A percentile compares a stretch with the other conserved stretches of the same genome.
These are phyloP conservation scores for Microtus ochrogaster DNA, from an alignment of 2,113 vertebrate species.

Conservation along the genomic window DNA sequence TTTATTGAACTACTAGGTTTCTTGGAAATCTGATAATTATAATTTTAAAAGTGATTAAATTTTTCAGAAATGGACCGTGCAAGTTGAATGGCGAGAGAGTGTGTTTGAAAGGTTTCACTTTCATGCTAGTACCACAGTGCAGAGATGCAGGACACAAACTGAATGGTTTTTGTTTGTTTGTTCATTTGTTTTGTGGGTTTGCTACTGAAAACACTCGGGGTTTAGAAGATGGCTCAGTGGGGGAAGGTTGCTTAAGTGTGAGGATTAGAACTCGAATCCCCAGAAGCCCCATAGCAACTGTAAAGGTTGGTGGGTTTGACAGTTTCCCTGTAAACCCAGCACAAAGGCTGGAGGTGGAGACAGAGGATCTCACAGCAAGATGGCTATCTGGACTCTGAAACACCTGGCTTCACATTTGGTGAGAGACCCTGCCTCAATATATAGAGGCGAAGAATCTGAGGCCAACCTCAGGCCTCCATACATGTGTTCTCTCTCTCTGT, in stretches of 20 bases:
- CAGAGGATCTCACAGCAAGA: not conserved
- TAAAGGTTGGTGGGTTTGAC: not conserved
- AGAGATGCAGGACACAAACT: not conserved
- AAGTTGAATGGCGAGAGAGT: not conserved
- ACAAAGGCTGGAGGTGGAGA: not conserved
- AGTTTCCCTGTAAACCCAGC: not conserved
- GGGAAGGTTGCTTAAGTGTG: not conserved
- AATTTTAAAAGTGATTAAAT: not conserved
- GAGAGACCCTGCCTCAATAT: not conserved
- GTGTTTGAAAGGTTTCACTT: conserved; percentile 9
- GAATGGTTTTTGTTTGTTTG: not conserved
- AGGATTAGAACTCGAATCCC: not conserved
- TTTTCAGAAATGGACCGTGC: no score
- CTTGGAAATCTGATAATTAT: conserved; percentile 7
- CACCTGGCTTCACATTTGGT: not conserved
- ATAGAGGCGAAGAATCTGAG: not conserved
- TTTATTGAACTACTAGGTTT: conserved; percentile 19
- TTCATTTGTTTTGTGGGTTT: not conserved
- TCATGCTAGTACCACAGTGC: not conserved
- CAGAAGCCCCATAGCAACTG: not conserved
- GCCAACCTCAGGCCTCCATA: not conserved
- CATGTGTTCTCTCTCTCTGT: no score
- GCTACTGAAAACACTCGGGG: not conserved
- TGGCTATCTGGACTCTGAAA: not conserved
- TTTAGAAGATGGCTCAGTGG: not conserved